A percentile compares a stretch with the other conserved stretches of the same genome.
Conservation (phyloP, 2,888 invertebrate species). For the Acrocyrtus sp. region DNA sequence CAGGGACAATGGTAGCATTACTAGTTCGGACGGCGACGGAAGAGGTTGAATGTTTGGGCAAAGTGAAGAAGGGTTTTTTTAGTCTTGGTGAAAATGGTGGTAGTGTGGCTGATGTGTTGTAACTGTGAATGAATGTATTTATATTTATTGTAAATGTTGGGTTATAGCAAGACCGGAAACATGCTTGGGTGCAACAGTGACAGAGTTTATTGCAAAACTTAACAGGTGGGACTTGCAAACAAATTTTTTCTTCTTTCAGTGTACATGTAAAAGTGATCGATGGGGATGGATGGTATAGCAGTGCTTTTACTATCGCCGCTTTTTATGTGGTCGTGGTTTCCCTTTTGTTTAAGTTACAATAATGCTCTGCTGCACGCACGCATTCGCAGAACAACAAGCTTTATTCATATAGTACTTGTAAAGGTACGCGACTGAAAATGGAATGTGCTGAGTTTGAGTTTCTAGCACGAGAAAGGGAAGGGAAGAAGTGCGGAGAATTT, state of each 20-base stretch:
- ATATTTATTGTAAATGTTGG: conserved; percentile 14
- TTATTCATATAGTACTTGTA: too few relatives aligned
- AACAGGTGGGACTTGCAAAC: conserved; percentile 40
- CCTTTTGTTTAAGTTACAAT: not conserved
- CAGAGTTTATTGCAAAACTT: conserved; percentile 46
- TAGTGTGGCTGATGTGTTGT: too few relatives aligned
- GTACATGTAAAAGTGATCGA: conserved; percentile 15
- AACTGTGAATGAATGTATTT: conserved; percentile 13
- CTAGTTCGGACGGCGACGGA: not conserved
- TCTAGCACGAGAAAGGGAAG: too few relatives aligned
- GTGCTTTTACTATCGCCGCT: conserved; percentile 27
- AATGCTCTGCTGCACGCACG: conserved; percentile 19
- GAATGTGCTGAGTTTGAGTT: too few relatives aligned
- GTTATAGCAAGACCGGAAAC: conserved; percentile 33
- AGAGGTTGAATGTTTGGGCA: too few relatives aligned
- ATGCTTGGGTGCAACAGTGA: conserved; percentile 43
- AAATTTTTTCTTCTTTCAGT: conserved; percentile 11
- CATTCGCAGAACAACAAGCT: too few relatives aligned
- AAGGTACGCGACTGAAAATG: conserved; percentile 11
- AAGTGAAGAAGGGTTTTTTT: too few relatives aligned
- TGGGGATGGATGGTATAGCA: conserved; percentile 23
- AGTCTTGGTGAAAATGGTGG: conserved; percentile 1
- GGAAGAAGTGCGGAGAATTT: too few relatives aligned
- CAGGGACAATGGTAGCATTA: not conserved
- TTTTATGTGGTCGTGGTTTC: conserved; percentile 5